phyloP scores from a whole-genome alignment of 2,113 vertebrate species.

The Urocolius indicus region DNA sequence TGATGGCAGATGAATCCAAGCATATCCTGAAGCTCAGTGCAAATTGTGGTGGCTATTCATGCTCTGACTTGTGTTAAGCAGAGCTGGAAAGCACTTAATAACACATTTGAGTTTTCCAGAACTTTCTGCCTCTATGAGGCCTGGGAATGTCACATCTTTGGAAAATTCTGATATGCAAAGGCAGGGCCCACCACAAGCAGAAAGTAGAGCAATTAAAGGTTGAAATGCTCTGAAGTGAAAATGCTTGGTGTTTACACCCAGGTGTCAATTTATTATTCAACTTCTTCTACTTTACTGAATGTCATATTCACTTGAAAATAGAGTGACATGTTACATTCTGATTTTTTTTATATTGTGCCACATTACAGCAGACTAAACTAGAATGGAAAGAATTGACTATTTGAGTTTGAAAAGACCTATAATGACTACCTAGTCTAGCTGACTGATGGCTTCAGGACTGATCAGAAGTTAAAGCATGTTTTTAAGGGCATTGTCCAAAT shows the following conservation, averaged over 20 bases:
- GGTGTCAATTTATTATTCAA: background rate
- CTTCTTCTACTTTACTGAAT: background rate
- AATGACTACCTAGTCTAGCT: background rate
- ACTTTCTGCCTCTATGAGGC: background rate
- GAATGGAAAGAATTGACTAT: background rate
- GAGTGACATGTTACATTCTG: background rate
- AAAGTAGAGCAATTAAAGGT: background rate
- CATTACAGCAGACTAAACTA: no score
- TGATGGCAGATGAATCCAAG: background rate
- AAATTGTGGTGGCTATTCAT: background rate
- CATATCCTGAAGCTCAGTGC: background rate
- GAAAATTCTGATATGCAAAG: background rate
- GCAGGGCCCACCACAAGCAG: background rate
- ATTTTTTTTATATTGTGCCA: background rate
- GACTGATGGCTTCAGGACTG: background rate
- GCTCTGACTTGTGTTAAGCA: background rate
- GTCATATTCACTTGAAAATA: background rate
- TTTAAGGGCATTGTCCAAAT: background rate
- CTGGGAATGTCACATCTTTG: background rate
- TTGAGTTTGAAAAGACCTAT: background rate
- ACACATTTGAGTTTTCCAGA: background rate
- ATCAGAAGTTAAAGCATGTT: background rate
- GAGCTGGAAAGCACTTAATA: background rate
- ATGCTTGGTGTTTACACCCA: fast-evolving
- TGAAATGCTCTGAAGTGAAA: background rate